These are phyloP conservation scores for Lasioglossum oenotherae DNA, from an alignment of 2,888 invertebrate genomes.

Conservation along the genomic window DNA sequence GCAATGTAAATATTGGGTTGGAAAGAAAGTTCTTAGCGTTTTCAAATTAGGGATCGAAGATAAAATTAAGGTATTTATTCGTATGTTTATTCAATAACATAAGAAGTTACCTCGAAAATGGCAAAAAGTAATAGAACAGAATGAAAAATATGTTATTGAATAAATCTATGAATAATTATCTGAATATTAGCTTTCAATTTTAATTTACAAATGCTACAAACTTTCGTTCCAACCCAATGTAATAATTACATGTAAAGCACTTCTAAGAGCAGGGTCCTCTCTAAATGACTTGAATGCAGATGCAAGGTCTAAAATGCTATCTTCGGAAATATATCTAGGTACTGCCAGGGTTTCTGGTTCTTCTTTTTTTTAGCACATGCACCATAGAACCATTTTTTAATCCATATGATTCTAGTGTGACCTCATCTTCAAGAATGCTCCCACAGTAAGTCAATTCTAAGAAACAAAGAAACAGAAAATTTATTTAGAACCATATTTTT, in stretches of 20 bases:
- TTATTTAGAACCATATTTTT: background rate
- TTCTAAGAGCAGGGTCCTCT: slow-evolving; percentile 87
- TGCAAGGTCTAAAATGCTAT: slow-evolving; percentile 87
- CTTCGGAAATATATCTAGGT: slow-evolving; percentile 86
- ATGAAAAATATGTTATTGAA: too few species aligned
- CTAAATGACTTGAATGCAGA: slow-evolving; percentile 87
- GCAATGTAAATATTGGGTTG: background rate
- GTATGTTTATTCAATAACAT: too few species aligned
- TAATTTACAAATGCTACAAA: too few species aligned
- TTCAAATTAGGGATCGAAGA: too few species aligned
- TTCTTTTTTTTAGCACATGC: slow-evolving; percentile 85
- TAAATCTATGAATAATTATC: too few species aligned
- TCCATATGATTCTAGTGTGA: slow-evolving; percentile 88
- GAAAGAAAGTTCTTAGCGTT: too few species aligned
- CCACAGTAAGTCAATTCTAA: slow-evolving; percentile 91
- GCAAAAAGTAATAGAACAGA: too few species aligned
- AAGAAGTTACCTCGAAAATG: too few species aligned
- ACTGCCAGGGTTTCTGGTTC: slow-evolving; percentile 81
- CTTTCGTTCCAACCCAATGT: background rate
- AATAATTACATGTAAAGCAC: slow-evolving; percentile 87
- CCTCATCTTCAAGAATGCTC: slow-evolving; percentile 88
- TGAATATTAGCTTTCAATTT: too few species aligned
- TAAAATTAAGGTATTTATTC: too few species aligned
- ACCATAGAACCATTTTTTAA: slow-evolving; percentile 86
- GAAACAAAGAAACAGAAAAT: slow-evolving; percentile 32